Evolutionary conservation across 37 sponge, comb jelly and placozoan genomes (phyloP), one percentile per base, ranked within the genome.

Genomic region (Beroe ovata): DNA sequence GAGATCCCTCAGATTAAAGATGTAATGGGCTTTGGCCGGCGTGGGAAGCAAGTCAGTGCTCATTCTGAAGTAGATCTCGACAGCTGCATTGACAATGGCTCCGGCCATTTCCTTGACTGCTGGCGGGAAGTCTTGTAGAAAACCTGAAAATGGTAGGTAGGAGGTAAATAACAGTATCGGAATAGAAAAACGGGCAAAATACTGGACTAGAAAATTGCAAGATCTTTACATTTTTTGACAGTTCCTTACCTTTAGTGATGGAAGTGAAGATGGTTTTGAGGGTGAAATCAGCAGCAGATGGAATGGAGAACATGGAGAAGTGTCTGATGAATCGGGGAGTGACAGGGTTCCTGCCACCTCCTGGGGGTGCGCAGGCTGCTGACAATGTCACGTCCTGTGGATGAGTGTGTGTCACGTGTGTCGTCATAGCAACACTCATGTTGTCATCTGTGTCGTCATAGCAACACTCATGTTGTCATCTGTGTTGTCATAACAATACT

Each of bases 331-430:
- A 91, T n/a, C 99, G 92, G 2, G 99, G 95, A 29, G 99, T 94
- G 61, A 97, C 92, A 0, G 96, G 96, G 91, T 97, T 97, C 30
- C 99, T 92, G 39, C 99, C 99, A 28, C 99, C 99, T 36, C 99
- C 96, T 6, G 99, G 99, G 32, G 99, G 99, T 25, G 95, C 99
- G 93, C 99, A 97, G 2, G 96, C 99, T n/a, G 96, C 95, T 92
- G 93, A 93, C 39, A 97, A 92, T 0, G 92, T 95, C 58, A 95
- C 94, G 90, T 97, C 96, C 92, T 93, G 60, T 20, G 41, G 60
- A 88, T 25, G n/a, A 32, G 0, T 32, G 33, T 28, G 18, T n/a
- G n/a, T n/a, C n/a, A n/a, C n/a, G n/a, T n/a, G n/a, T n/a, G n/a
- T n/a, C n/a, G n/a, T n/a, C n/a, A n/a, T n/a, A n/a, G n/a, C n/a